Base-by-base conservation (phyloP, 2,113 vertebrate genomes). In the Passer montanus region DNA sequence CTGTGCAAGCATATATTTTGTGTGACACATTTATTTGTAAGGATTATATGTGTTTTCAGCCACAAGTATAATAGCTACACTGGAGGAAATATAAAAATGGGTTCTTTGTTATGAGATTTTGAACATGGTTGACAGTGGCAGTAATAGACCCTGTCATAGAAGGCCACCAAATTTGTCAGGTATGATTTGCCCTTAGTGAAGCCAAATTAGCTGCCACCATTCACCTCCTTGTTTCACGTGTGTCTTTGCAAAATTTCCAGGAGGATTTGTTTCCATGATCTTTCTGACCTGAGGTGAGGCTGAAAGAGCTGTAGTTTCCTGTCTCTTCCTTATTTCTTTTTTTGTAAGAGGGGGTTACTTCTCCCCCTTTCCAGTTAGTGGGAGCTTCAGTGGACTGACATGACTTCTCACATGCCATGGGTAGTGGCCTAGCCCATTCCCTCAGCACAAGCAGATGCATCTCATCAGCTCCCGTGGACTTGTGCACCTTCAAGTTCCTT, bases 21-120 rank as follows among this genome's bases (percentile, higher is more conserved):
- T 67, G 52, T 91, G 74, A 59, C 24, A 11, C 17, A 3, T 88
- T 95, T 92, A 43, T 85, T 89, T 63, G 28, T 69, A 59, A 87
- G 33, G n/a, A 46, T 83, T 76, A 9, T 39, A 19, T 85, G n/a
- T 43, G 11, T 93, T 93, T 87, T 82, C 43, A 89, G 58, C 28
- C 39, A 53, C 27, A 70, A 68, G 7, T 75, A 8, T 58, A 72
- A 88, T 28, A 84, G 28, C 35, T 90, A 20, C 27, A 30, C 27
- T 64, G 64, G 23, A 87, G 30, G 5, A 92, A 55, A 78, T 90
- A 84, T 1, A 59, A 55, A 84, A 66, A 0, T 33, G 59, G 11
- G n/a, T 52, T 76, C 6, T 91, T 70, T 89, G 52, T 84, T 84
- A 53, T 1, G 14, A 89, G 39, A 62, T 72, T 93, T 90, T 89